Evolutionary conservation across 2,888 invertebrate genomes (phyloP), one percentile per base, ranked within the genome.

Genomic region (Lepidocyrtinus sp.): DNA sequence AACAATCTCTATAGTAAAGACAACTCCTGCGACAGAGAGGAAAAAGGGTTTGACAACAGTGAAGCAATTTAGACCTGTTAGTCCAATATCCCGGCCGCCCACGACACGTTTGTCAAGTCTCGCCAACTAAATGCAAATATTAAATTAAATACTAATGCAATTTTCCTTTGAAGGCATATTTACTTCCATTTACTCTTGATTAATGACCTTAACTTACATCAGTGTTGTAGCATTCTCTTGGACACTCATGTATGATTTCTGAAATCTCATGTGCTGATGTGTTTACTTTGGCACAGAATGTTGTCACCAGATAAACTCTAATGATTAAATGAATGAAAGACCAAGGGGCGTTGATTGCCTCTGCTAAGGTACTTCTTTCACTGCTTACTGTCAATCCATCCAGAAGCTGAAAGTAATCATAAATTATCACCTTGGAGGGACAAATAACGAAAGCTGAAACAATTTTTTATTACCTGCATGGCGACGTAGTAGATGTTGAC

Each of bases 1-100:
- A 0, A 84, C 82, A 46, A 84, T 82, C 69, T 84, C 82, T 68
- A 84, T 82, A 26, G 84, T 82, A 21, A 84, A 79, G 1, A 84
- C 70, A 12, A 79, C 82, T 17, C 82, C 69, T 27, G 81, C 64
- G 1, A 82, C 79, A 26, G 65, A 69, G 17, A 84, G 64, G 17
- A 84, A 67, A 21, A 82, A 82, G 17, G 82, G 82, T 24, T 84
- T 82, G 15, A 76, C 81, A 12, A 82, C 74, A 1, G 71, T 65
- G 25, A 82, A 84, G n/a, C 79, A 79, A 1, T 76, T 79, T 0
- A 84, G 55, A 2, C 84, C 84, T 0, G 82, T 64, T 0, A 83
- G 46, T 12, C 83, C 84, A 19, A 86, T 82, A 36, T 81, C 76
- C 1, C 75, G 72, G 12, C 82, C 82, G 0, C 81, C 76, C 0